Base-by-base conservation (phyloP, 1,140 invertebrate species). In the Drosophila grimshawi region DNA sequence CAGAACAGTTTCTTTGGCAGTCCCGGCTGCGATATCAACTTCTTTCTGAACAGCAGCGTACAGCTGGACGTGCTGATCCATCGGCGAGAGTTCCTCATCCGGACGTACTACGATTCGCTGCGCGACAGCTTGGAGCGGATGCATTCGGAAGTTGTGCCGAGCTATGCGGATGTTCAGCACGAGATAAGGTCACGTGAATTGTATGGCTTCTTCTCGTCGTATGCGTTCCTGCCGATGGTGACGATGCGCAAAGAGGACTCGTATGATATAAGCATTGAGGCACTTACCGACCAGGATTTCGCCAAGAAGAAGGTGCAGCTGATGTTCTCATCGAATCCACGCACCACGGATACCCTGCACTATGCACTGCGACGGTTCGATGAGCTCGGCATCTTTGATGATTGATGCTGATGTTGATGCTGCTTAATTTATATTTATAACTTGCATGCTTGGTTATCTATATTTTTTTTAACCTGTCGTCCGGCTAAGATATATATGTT, bases 241-340 rank as follows among this genome's bases (percentile, higher is more conserved):
- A 89, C 91, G 55, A 92, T 92, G 91, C 68, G 64, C 4, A 92
- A 92, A 72, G 91, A 92, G 73, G 88, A 92, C 41, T 92, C 91
- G 6, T 75, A 19, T 30, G 91, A 92, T 46, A 89, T 89, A 35
- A 91, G 82, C 73, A 70, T 92, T 6, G 91, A 92, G 59, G 86
- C 90, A 0, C 35, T 92, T 0, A 73, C 79, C 8, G 73, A 91
- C 55, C 66, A 75, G 35, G 86, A 86, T n/a, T 91, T 92, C 43
- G 91, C 91, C 43, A 80, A 78, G 8, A 86, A 90, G 55, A 92
- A 92, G 66, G 89, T 91, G 2, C 80, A 92, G 39, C 43, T 92
- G 51, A 92, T 92, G 91, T 92, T 92, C 85, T 72, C 88, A 30
- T 92, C 91, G 1, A 92, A 92, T 80, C 90, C 90, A 60, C 85